Percentiles rank a stretch among this genome's conserved stretches.
phyloP scores from a whole-genome alignment of 2,888 invertebrate species.

The Shargacucullia verbasci region DNA sequence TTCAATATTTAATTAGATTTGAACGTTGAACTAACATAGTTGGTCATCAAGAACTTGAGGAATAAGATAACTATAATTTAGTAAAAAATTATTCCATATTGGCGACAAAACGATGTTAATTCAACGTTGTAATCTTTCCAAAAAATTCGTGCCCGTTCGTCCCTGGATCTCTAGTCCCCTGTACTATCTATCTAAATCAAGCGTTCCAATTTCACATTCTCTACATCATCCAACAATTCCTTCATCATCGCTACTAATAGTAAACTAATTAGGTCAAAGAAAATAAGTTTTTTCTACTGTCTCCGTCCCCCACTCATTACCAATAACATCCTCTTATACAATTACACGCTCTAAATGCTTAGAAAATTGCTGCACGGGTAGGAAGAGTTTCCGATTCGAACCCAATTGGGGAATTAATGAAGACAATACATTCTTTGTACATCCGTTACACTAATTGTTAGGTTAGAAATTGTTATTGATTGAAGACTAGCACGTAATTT shows the following conservation, averaged over 20 bases:
- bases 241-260: constrained; percentile 11
- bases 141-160: too few species aligned
- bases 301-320: constrained; percentile 59
- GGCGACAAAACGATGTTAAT: too few species aligned
- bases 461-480: constrained; percentile 9
- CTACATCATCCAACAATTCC: too few species aligned
- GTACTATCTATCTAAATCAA: too few species aligned
- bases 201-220: too few species aligned
- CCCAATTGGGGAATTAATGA: constrained; percentile 26
- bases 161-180: too few species aligned
- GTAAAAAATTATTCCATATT: too few species aligned
- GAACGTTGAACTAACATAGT: too few species aligned
- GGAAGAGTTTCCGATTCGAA: constrained; percentile 45
- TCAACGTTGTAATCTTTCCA: too few species aligned
- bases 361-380: constrained; percentile 57
- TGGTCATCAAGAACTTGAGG: too few species aligned
- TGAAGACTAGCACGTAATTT: constrained; percentile 1
- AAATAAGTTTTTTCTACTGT: constrained; percentile 51
- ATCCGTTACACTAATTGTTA: constrained; percentile 21
- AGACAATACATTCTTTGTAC: constrained; percentile 4
- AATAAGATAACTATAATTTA: too few species aligned
- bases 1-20: too few species aligned
- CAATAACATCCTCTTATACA: constrained; percentile 64
- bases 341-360: constrained; percentile 75
- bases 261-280: constrained; percentile 48